A percentile compares a stretch with the other conserved stretches of the same genome.
phyloP scores from a whole-genome alignment of 1,140 invertebrate species.

The Zophobas atratus region DNA sequence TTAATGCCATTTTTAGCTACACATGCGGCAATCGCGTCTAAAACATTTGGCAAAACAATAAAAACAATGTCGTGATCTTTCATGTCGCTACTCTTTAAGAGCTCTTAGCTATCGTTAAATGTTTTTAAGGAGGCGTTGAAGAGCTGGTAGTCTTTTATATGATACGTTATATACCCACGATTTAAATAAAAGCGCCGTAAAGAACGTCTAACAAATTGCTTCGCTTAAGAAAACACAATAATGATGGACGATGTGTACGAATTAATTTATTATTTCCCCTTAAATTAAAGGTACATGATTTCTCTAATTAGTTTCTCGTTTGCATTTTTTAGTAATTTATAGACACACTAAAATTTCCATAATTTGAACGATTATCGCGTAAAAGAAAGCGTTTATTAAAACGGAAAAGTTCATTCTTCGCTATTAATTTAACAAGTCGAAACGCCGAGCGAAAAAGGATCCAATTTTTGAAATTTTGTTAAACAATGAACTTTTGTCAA shows the following conservation, averaged over 20 bases:
- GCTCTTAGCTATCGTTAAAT: background rate
- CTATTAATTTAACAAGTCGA: too few relatives aligned
- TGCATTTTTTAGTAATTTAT: conserved; percentile 35
- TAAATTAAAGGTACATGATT: conserved; percentile 25
- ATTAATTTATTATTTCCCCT: conserved; percentile 37
- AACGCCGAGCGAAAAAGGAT: too few relatives aligned
- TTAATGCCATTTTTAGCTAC: conserved; percentile 20
- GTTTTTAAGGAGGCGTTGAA: background rate
- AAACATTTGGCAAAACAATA: conserved; percentile 16
- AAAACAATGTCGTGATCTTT: conserved; percentile 2
- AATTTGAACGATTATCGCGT: conserved; percentile 5
- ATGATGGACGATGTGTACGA: conserved; percentile 33
- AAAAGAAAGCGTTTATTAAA: conserved; percentile 3
- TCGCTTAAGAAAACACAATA: conserved; percentile 6
- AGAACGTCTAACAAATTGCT: conserved; percentile 31
- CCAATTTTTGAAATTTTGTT: conserved; percentile 2
- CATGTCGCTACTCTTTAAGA: background rate
- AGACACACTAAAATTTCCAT: conserved; percentile 10
- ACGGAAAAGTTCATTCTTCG: background rate
- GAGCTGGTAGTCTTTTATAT: background rate
- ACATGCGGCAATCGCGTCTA: background rate
- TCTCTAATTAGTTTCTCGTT: conserved; percentile 33
- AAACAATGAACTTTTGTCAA: conserved; percentile 7
- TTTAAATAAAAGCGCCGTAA: conserved; percentile 35
- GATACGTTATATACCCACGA: conserved; percentile 11